Conservation (phyloP, 2,797 vertebrate genomes). For the Helicolenus hilgendorfi region DNA sequence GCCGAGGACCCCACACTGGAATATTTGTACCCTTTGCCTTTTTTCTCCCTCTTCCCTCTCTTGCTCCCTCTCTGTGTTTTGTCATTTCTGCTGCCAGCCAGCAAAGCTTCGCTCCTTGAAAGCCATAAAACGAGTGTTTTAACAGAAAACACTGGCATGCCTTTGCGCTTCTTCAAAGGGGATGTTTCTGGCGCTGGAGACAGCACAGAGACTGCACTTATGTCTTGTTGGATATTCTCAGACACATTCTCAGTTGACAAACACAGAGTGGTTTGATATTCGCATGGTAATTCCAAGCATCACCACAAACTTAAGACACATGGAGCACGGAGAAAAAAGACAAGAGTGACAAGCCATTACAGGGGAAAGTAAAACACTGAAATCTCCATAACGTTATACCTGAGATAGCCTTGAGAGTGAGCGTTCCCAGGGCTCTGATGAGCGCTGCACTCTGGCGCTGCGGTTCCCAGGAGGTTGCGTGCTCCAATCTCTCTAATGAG, state of each 20-base stretch:
- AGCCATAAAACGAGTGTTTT: constrained; percentile 79
- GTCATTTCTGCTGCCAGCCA: constrained; percentile 78
- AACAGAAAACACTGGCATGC: constrained; percentile 81
- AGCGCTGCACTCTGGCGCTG: constrained; percentile 58
- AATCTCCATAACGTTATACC: constrained; percentile 61
- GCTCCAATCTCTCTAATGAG: constrained; percentile 88
- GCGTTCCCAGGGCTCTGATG: constrained; percentile 69
- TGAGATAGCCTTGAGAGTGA: constrained; percentile 61
- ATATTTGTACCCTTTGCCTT: constrained; percentile 60
- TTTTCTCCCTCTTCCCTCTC: constrained; percentile 10
- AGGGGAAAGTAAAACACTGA: not conserved
- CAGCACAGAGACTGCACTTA: constrained; percentile 46
- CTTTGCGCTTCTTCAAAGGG: constrained; percentile 74
- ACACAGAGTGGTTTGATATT: constrained; percentile 42
- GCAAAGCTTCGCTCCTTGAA: constrained; percentile 61
- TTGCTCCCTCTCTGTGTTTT: constrained; percentile 56
- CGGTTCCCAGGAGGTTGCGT: constrained; percentile 77
- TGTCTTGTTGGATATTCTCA: constrained; percentile 68
- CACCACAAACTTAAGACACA: constrained; percentile 59
- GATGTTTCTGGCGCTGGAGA: constrained; percentile 65
- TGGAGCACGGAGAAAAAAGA: constrained; percentile 34
- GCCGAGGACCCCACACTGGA: constrained; percentile 59
- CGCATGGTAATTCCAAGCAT: constrained; percentile 39
- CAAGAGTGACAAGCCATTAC: constrained; percentile 11
- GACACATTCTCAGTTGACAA: constrained; percentile 61